Percentiles rank a stretch among this genome's conserved stretches.
These are phyloP conservation scores for Drosophila fungiperda DNA, from an alignment of 2,888 invertebrate species.

Conservation along the genomic window DNA sequence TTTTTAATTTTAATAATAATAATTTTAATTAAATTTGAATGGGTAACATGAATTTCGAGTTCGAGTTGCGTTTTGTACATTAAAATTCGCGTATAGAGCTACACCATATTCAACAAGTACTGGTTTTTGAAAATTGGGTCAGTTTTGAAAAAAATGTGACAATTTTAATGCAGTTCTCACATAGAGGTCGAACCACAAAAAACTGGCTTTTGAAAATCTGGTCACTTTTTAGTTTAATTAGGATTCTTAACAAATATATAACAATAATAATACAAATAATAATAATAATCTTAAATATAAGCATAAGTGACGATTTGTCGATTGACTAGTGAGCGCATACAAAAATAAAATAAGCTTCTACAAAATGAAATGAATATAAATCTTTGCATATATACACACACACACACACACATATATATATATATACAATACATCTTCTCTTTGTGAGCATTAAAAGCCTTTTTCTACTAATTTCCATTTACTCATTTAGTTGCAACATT, in stretches of 20 bases:
- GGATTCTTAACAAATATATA: background rate
- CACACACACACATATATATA: background rate
- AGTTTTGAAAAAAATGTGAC: no score
- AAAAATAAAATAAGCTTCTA: background rate
- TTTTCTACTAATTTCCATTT: conserved; percentile 76
- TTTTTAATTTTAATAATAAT: background rate
- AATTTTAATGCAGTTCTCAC: background rate
- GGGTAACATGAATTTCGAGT: background rate
- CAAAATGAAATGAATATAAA: background rate
- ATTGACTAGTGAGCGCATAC: background rate
- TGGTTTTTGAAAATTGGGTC: no score
- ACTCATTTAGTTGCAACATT: conserved; percentile 79
- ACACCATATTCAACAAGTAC: no score
- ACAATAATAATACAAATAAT: no score
- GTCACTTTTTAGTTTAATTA: background rate
- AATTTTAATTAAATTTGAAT: background rate
- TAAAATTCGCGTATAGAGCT: background rate
- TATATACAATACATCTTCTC: background rate
- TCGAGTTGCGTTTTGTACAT: background rate
- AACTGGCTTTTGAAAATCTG: background rate
- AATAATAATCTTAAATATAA: background rate
- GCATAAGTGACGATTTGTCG: background rate
- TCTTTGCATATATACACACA: background rate
- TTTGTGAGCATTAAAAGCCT: conserved; percentile 36
- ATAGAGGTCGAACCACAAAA: background rate